Percentiles rank a stretch among this genome's conserved stretches.
Evolutionary conservation across 2,888 invertebrate species (phyloP).

Genomic region (Diarsia mendica): DNA sequence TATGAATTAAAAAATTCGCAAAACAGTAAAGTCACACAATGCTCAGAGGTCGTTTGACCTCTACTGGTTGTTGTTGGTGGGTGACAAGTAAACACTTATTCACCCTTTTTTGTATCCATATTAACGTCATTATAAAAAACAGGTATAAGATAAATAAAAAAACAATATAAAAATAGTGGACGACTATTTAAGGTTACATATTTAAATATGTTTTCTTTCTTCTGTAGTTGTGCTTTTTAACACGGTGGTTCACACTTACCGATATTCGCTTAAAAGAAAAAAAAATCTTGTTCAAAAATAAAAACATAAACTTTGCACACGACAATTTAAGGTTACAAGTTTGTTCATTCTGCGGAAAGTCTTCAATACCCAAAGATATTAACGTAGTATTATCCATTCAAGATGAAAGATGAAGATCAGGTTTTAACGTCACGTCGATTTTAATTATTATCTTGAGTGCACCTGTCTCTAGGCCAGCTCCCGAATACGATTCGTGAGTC

Average conservation of each 20-base stretch:
- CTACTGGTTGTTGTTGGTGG: too few species aligned
- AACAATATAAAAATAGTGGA: neutral
- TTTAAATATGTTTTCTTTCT: too few species aligned
- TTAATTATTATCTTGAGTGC: neutral
- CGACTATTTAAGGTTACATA: conserved; percentile 3
- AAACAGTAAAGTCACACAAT: conserved; percentile 4
- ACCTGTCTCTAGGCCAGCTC: neutral
- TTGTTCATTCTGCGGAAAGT: conserved; percentile 11
- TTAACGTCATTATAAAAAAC: neutral
- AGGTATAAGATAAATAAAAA: neutral
- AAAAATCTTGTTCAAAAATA: too few species aligned
- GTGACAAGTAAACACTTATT: neutral
- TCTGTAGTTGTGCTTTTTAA: too few species aligned
- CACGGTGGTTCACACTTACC: too few species aligned
- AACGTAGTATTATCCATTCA: neutral
- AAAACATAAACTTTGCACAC: too few species aligned
- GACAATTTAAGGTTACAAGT: conserved; percentile 8
- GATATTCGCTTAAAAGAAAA: too few species aligned
- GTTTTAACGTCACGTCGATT: conserved; percentile 8
- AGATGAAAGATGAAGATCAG: neutral
- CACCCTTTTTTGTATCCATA: conserved; percentile 1
- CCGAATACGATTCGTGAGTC: neutral
- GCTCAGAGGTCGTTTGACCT: conserved; percentile 6
- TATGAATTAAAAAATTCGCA: neutral
- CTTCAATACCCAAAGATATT: neutral